phyloP scores from a whole-genome alignment of 1,140 invertebrate genomes.

The Eubasilissa regina region DNA sequence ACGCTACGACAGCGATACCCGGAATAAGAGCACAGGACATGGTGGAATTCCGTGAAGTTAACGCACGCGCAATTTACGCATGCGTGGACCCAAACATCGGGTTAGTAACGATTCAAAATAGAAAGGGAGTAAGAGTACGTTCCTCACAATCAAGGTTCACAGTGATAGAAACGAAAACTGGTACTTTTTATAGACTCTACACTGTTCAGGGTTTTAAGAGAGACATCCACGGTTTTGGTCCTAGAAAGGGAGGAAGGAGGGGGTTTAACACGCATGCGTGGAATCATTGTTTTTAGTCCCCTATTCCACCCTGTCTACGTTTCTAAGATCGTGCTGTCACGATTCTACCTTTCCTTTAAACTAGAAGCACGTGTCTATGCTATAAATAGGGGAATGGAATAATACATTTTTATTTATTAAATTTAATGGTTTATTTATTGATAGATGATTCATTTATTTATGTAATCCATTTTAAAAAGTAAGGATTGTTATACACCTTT shows the following conservation, averaged over 20 bases:
- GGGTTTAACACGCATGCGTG: background rate
- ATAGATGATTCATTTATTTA: no score
- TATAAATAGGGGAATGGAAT: background rate
- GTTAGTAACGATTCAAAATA: background rate
- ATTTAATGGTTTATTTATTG: no score
- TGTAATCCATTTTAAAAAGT: no score
- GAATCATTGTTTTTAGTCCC: constrained; percentile 21
- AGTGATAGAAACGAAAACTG: background rate
- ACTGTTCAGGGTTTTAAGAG: background rate
- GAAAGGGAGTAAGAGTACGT: background rate
- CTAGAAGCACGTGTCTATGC: constrained; percentile 1
- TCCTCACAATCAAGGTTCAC: background rate
- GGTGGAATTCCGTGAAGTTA: background rate
- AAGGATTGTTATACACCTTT: no score
- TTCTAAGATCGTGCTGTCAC: background rate
- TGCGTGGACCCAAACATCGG: background rate
- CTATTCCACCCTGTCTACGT: background rate
- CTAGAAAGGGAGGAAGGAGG: background rate
- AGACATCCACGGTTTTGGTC: background rate
- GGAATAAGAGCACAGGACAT: background rate
- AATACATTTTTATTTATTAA: no score
- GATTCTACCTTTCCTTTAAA: background rate
- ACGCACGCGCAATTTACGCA: background rate
- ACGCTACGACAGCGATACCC: no score
- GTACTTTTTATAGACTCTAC: background rate